Percentiles rank a stretch among this genome's conserved stretches.
Conservation (phyloP, 2,888 invertebrate species). For the Hirtodrosophila duncani region DNA sequence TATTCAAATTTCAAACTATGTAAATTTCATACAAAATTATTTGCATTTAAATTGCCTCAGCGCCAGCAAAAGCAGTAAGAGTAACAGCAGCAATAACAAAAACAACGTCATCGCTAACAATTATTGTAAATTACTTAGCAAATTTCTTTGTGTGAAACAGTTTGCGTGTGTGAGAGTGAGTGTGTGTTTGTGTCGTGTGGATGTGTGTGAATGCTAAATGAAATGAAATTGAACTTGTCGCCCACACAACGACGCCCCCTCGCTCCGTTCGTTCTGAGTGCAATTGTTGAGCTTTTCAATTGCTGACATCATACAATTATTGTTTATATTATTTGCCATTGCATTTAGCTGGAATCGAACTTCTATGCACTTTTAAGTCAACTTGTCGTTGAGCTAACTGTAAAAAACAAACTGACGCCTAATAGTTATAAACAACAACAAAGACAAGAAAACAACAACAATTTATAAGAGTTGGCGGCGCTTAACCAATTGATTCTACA, state of each 20-base stretch:
- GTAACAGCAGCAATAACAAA: constrained; percentile 14
- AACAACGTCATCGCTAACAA: constrained; percentile 49
- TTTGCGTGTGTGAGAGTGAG: not conserved
- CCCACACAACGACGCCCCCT: constrained; percentile 40
- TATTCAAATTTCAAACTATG: constrained; percentile 70
- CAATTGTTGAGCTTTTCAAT: constrained; percentile 24
- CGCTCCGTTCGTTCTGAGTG: not conserved
- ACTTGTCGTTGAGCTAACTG: constrained; percentile 50
- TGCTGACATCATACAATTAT: constrained; percentile 62
- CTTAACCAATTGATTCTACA: constrained; percentile 33
- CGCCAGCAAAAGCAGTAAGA: constrained; percentile 14
- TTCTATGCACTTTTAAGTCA: constrained; percentile 64
- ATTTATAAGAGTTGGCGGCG: too few species aligned
- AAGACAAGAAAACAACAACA: constrained; percentile 1
- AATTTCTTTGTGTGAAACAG: constrained; percentile 8
- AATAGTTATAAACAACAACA: constrained; percentile 12
- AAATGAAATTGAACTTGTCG: constrained; percentile 63
- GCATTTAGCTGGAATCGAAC: constrained; percentile 50
- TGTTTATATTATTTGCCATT: constrained; percentile 32
- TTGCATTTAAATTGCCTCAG: constrained; percentile 65
- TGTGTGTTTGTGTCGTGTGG: constrained; percentile 1
- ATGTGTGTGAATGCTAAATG: constrained; percentile 39
- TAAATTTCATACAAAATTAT: constrained; percentile 64
- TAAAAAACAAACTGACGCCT: constrained; percentile 33
- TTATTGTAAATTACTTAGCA: constrained; percentile 65